phyloP scores from a whole-genome alignment of 2,888 invertebrate genomes.

The Hypena proboscidalis region DNA sequence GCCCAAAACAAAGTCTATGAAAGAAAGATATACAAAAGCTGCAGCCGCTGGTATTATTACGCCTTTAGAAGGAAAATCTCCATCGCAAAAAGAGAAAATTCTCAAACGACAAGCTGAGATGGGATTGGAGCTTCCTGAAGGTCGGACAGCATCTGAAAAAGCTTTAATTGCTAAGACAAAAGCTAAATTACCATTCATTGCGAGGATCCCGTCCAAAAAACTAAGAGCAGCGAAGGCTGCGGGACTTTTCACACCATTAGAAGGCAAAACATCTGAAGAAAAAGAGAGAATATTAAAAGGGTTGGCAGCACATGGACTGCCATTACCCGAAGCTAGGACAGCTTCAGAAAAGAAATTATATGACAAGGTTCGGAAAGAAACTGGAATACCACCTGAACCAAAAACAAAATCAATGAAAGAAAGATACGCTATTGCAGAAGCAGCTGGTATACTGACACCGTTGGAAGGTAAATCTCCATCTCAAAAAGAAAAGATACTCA shows the following conservation, averaged over 20 bases:
- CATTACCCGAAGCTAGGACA: conserved; percentile 36
- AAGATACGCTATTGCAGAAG: conserved; percentile 21
- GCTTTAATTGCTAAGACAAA: background rate
- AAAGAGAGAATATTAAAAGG: conserved; percentile 48
- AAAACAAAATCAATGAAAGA: conserved; percentile 1
- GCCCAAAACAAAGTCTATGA: conserved; percentile 11
- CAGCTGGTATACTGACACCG: conserved; percentile 37
- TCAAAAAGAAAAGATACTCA: conserved; percentile 47
- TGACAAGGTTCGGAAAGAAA: conserved; percentile 22
- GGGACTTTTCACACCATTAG: conserved; percentile 12
- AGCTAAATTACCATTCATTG: background rate
- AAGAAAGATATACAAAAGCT: conserved; percentile 9
- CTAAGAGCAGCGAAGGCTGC: conserved; percentile 37
- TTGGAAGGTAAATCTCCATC: conserved; percentile 45
- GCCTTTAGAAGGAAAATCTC: conserved; percentile 14
- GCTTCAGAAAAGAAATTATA: conserved; percentile 29
- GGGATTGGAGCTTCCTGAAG: conserved; percentile 29
- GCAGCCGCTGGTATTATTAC: conserved; percentile 6
- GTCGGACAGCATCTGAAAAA: conserved; percentile 10
- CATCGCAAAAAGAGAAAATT: conserved; percentile 21
- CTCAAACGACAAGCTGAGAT: conserved; percentile 15
- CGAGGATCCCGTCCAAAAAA: conserved; percentile 2
- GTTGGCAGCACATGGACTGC: conserved; percentile 37
- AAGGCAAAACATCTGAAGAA: conserved; percentile 14
- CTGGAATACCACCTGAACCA: conserved; percentile 13